Conservation (phyloP, 2,888 invertebrate genomes). For the Trimorus sp. region DNA sequence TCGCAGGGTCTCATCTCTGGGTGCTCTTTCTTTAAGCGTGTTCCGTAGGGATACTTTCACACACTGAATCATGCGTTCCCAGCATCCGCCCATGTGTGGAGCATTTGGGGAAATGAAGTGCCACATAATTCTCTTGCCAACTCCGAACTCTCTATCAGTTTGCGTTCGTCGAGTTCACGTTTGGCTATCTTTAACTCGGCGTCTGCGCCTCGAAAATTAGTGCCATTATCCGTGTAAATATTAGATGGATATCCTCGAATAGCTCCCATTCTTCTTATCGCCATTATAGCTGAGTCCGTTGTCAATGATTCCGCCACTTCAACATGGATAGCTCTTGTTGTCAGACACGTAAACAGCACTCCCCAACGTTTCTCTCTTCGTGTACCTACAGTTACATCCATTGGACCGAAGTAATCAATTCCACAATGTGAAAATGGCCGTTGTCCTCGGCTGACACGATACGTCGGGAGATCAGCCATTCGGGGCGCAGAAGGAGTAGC, state of each 20-base stretch:
- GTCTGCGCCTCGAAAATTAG: conserved; percentile 57
- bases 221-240: conserved; percentile 65
- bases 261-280: conserved; percentile 51
- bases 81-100: neutral
- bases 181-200: neutral
- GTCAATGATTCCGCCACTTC: conserved; percentile 52
- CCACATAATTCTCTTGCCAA: conserved; percentile 2
- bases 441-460: neutral
- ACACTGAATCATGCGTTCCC: neutral
- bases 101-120: conserved; percentile 42
- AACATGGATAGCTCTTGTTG: conserved; percentile 63
- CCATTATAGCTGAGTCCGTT: conserved; percentile 60
- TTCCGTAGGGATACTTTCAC: neutral
- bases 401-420: conserved; percentile 58
- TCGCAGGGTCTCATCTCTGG: neutral
- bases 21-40: neutral
- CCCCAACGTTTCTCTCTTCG: conserved; percentile 67
- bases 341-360: conserved; percentile 66
- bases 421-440: conserved; percentile 16
- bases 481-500: conserved; percentile 26
- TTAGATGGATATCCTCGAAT: conserved; percentile 5
- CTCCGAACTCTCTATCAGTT: neutral
- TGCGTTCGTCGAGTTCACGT: neutral
- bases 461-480: conserved; percentile 9
- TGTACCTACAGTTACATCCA: conserved; percentile 54